Evolutionary conservation across 2,797 vertebrate genomes (phyloP).

Genomic region (Pseudomugil gertrudae): DNA sequence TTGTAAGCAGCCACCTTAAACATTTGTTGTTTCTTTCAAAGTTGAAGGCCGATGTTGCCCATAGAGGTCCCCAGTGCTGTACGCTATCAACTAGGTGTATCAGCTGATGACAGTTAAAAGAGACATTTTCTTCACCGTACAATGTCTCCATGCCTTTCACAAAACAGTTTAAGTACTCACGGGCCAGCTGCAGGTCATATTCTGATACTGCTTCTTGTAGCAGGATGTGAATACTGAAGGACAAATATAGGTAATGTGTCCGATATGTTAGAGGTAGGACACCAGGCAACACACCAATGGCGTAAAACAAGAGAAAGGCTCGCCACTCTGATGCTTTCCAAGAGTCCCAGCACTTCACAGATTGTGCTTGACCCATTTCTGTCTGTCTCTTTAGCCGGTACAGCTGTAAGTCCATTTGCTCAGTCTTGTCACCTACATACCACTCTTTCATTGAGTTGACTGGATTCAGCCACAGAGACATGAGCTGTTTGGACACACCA

Average conservation of each 20-base stretch:
- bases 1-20: slow-evolving; percentile 5
- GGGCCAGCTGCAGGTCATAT: slow-evolving; percentile 9
- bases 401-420: slow-evolving; percentile 25
- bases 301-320: slow-evolving; percentile 49
- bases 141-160: slow-evolving; percentile 30
- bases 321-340: slow-evolving; percentile 39
- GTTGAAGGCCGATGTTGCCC: slow-evolving; percentile 28
- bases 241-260: slow-evolving; percentile 29
- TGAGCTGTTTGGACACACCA: slow-evolving; percentile 45
- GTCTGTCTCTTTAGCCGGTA: slow-evolving; percentile 4
- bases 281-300: slow-evolving; percentile 28
- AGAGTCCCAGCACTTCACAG: not conserved
- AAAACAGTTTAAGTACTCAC: slow-evolving; percentile 2
- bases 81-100: not conserved
- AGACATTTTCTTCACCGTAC: slow-evolving; percentile 48
- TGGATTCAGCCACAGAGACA: slow-evolving; percentile 37
- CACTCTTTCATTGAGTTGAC: slow-evolving; percentile 11
- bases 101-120: slow-evolving; percentile 15
- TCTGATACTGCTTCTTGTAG: slow-evolving; percentile 31
- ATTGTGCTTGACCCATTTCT: slow-evolving; percentile 19
- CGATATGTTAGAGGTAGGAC: not conserved
- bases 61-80: slow-evolving; percentile 4
- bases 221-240: slow-evolving; percentile 29
- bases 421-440: slow-evolving; percentile 35
- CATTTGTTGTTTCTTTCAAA: slow-evolving; percentile 49